Evolutionary conservation across 2,888 invertebrate genomes (phyloP).

Genomic region (Latrodectus elegans): DNA sequence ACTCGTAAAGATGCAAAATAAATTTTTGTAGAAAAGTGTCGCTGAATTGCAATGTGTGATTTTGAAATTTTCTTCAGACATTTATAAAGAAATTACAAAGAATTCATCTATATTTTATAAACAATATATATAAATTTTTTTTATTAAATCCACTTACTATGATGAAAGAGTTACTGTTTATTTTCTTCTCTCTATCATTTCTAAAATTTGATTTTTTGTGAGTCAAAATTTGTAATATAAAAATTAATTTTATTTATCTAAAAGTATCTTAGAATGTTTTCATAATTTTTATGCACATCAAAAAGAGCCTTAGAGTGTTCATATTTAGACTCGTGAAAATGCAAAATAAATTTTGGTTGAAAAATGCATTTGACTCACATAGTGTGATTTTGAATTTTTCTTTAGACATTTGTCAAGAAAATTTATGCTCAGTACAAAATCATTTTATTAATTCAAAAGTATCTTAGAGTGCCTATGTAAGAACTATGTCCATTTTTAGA

Average conservation of each 20-base stretch:
- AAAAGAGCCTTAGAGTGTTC: conserved; percentile 3
- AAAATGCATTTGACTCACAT: not conserved
- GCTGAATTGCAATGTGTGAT: too few species aligned
- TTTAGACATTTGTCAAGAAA: not conserved
- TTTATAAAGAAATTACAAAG: too few species aligned
- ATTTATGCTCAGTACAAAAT: not conserved
- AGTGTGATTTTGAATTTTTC: not conserved
- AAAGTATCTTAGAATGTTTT: not conserved
- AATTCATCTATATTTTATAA: too few species aligned
- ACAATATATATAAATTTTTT: too few species aligned
- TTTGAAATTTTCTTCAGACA: too few species aligned
- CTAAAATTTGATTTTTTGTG: too few species aligned
- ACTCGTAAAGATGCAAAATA: conserved; percentile 14
- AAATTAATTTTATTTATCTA: too few species aligned
- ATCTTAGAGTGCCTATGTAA: conserved; percentile 18
- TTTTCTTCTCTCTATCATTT: too few species aligned
- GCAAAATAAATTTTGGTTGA: not conserved
- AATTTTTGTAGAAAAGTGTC: not conserved
- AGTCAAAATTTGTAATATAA: too few species aligned
- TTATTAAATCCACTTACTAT: too few species aligned
- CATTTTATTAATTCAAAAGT: not conserved
- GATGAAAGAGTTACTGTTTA: too few species aligned
- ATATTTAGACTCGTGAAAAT: not conserved
- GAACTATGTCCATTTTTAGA: not conserved
- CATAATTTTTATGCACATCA: not conserved